Percentiles rank a stretch among this genome's conserved stretches.
Conservation (phyloP, 2,888 invertebrate species). For the Leucania comma region DNA sequence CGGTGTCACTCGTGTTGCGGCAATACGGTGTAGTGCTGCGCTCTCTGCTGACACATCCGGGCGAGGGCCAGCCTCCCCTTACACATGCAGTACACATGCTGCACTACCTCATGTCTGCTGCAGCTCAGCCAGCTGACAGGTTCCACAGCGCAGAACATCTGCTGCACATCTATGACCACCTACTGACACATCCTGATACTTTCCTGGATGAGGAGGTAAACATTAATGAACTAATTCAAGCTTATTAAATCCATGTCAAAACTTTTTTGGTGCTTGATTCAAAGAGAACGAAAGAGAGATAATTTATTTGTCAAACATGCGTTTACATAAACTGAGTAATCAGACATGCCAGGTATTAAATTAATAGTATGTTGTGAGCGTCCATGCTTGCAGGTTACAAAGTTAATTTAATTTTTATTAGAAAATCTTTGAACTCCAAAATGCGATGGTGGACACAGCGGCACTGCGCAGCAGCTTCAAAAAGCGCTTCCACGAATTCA, state of each 20-base stretch:
- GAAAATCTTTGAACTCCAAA: constrained; percentile 88
- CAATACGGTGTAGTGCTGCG: constrained; percentile 90
- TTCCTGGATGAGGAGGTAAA: constrained; percentile 94
- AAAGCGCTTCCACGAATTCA: constrained; percentile 78
- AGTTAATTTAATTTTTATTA: constrained; percentile 59
- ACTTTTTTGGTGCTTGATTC: not conserved
- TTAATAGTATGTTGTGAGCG: no score
- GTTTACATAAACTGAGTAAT: no score
- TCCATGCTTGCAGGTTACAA: not conserved
- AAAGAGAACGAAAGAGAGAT: no score
- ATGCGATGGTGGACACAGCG: constrained; percentile 80
- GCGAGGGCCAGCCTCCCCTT: constrained; percentile 92
- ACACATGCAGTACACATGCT: constrained; percentile 91
- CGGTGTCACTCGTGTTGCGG: constrained; percentile 89
- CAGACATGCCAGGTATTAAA: no score
- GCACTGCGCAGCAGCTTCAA: constrained; percentile 79
- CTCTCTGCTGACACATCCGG: constrained; percentile 90
- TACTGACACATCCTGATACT: constrained; percentile 90
- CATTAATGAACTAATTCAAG: constrained; percentile 27
- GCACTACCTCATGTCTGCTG: constrained; percentile 85
- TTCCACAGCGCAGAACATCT: constrained; percentile 92
- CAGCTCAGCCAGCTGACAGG: constrained; percentile 78
- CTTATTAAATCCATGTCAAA: not conserved
- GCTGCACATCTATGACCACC: constrained; percentile 88
- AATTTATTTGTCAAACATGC: no score